These are phyloP conservation scores for Dermatemys mawii DNA, from an alignment of 2,113 vertebrate genomes.

Conservation along the genomic window DNA sequence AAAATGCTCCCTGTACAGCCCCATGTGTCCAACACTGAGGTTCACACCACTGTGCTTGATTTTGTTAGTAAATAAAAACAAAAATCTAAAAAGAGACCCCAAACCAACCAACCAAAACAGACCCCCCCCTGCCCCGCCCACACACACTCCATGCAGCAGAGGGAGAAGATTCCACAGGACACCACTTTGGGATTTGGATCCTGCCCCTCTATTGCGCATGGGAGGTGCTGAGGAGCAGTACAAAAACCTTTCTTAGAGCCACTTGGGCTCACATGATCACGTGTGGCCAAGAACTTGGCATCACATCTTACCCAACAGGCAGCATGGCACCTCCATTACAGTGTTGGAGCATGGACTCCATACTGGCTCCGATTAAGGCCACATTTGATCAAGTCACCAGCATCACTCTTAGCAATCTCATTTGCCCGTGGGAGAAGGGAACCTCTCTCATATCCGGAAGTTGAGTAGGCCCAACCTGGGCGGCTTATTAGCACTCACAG, in stretches of 20 bases:
- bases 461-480: background rate
- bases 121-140: background rate
- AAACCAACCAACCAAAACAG: background rate
- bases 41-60: rapidly evolving
- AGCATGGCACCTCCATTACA: background rate
- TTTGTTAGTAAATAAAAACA: background rate
- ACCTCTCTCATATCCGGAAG: rapidly evolving
- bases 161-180: background rate
- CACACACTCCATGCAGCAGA: background rate
- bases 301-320: background rate
- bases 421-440: background rate
- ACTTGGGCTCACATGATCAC: background rate
- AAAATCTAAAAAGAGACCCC: background rate
- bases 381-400: background rate
- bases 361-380: background rate
- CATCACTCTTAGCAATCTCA: background rate
- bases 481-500: rapidly evolving
- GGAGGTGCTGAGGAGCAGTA: background rate
- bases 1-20: background rate
- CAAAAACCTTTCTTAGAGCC: background rate
- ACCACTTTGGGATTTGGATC: background rate
- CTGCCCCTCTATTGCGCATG: background rate
- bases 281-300: background rate
- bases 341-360: background rate
- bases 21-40: background rate